These are phyloP conservation scores for Cabera pusaria DNA, from an alignment of 2,888 invertebrate genomes.

Conservation along the genomic window DNA sequence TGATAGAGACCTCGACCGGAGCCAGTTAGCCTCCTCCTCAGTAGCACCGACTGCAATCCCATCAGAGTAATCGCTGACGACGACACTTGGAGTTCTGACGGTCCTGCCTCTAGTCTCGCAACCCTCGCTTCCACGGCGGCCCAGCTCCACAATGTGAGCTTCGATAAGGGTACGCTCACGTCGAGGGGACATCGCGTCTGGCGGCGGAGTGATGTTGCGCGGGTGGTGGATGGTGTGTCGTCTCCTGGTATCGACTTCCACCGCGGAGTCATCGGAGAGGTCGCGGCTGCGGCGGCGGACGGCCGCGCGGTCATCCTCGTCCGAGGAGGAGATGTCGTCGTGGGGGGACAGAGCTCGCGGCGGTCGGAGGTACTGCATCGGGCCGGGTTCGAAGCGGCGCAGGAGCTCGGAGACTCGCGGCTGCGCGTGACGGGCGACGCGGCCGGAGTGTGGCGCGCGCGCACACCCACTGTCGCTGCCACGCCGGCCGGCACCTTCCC, in stretches of 20 bases:
- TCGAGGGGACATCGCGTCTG: constrained; percentile 68
- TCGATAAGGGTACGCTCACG: constrained; percentile 73
- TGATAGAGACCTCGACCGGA: constrained; percentile 76
- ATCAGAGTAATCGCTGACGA: constrained; percentile 94
- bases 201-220: constrained; percentile 66
- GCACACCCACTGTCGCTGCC: constrained; percentile 58
- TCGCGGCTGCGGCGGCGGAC: constrained; percentile 74
- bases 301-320: constrained; percentile 76
- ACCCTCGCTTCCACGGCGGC: constrained; percentile 77
- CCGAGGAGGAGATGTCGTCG: constrained; percentile 74
- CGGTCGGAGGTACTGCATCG: constrained; percentile 76
- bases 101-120: constrained; percentile 79
- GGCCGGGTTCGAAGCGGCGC: constrained; percentile 70
- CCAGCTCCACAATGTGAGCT: constrained; percentile 82
- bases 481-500: constrained; percentile 39
- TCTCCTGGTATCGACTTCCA: constrained; percentile 78
- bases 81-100: constrained; percentile 92
- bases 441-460: constrained; percentile 67
- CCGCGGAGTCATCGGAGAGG: constrained; percentile 80
- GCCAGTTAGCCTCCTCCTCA: constrained; percentile 72
- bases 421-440: constrained; percentile 63
- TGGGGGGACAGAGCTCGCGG: constrained; percentile 67
- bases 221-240: constrained; percentile 64
- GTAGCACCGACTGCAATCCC: constrained; percentile 78
- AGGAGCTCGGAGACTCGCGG: constrained; percentile 72